Conservation (phyloP, 2,888 invertebrate genomes). For the Ctena decussata region DNA sequence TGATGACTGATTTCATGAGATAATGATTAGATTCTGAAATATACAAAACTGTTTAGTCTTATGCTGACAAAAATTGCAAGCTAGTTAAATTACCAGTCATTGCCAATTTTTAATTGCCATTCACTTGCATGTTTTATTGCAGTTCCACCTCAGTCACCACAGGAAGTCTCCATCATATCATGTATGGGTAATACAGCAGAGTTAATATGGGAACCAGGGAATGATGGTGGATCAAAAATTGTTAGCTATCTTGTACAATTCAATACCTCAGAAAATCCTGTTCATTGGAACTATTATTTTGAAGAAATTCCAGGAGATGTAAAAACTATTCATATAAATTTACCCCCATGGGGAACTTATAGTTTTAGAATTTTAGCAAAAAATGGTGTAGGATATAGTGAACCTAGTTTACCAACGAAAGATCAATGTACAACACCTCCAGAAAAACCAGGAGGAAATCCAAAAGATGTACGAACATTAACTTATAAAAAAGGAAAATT, state of each 20-base stretch:
- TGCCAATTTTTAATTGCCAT: too few species aligned
- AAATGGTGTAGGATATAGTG: conserved; percentile 85
- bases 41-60: too few species aligned
- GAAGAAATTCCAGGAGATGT: conserved; percentile 69
- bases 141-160: conserved; percentile 97
- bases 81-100: too few species aligned
- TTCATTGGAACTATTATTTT: conserved; percentile 91
- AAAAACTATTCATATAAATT: conserved; percentile 69
- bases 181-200: conserved; percentile 89
- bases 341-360: conserved; percentile 85
- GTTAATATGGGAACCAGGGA: conserved; percentile 93
- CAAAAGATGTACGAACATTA: conserved; percentile 84
- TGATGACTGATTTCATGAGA: too few species aligned
- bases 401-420: conserved; percentile 82
- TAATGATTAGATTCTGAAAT: too few species aligned
- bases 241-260: conserved; percentile 95
- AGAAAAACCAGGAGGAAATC: conserved; percentile 83
- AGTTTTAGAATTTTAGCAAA: conserved; percentile 85
- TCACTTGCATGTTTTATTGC: conserved; percentile 59
- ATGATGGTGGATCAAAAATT: conserved; percentile 97
- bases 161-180: conserved; percentile 88
- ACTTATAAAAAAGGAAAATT: conserved; percentile 84
- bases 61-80: too few species aligned
- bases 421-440: conserved; percentile 81
- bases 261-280: conserved; percentile 97